phyloP scores from a whole-genome alignment of 2,113 vertebrate genomes.

The Montifringilla adamsi region DNA sequence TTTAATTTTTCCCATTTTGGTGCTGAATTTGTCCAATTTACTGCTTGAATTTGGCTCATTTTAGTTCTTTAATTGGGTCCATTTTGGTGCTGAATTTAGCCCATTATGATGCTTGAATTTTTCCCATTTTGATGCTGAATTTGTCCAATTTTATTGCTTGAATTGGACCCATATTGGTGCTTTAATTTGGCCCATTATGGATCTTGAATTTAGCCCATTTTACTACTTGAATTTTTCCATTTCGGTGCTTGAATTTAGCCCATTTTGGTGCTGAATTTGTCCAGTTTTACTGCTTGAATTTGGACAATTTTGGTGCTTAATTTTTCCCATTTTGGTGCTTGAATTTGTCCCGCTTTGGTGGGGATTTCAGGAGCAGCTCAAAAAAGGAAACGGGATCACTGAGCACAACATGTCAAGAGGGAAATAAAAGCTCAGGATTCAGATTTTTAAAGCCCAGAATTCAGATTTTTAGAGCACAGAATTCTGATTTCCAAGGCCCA shows the following conservation, averaged over 20 bases:
- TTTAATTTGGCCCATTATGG: background rate
- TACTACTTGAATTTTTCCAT: background rate
- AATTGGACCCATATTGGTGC: too few relatives aligned
- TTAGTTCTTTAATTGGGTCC: background rate
- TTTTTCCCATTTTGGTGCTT: background rate
- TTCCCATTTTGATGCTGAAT: too few relatives aligned
- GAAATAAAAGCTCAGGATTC: too few relatives aligned
- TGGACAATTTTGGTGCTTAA: background rate
- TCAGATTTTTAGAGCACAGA: background rate
- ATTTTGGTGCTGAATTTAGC: background rate
- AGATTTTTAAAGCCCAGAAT: background rate
- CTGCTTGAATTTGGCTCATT: background rate
- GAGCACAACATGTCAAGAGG: background rate
- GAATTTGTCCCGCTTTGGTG: background rate
- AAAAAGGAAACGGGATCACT: too few relatives aligned
- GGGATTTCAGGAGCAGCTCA: background rate
- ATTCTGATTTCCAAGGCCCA: background rate
- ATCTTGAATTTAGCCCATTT: background rate
- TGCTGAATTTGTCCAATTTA: background rate
- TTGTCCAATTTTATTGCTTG: background rate
- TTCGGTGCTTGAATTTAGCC: too few relatives aligned
- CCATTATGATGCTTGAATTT: background rate
- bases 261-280: too few relatives aligned
- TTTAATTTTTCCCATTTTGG: background rate
- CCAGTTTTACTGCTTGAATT: background rate